Evolutionary conservation across 92 coral and sea anemone genomes (phyloP).

Genomic region (Zoanthus solanderi): DNA sequence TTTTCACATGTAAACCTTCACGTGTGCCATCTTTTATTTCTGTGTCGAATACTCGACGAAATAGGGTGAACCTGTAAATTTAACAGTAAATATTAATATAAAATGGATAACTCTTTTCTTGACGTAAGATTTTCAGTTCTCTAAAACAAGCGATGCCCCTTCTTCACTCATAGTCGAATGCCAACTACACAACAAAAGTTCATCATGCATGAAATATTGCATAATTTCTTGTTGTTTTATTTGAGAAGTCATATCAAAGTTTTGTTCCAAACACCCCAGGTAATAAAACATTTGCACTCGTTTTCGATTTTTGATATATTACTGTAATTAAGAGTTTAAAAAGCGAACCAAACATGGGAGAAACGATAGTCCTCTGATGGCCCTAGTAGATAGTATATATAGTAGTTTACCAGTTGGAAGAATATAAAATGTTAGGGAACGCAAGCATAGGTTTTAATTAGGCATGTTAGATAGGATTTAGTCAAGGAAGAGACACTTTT

Average conservation of each 20-base stretch:
- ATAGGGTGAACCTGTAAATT: slow-evolving; percentile 27
- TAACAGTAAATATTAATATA: not conserved
- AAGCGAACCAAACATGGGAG: too few relatives aligned
- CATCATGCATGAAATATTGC: slow-evolving; percentile 1
- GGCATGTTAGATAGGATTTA: too few relatives aligned
- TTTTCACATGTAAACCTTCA: slow-evolving; percentile 4
- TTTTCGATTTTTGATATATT: too few relatives aligned
- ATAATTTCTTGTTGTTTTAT: not conserved
- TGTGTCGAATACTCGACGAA: slow-evolving; percentile 43
- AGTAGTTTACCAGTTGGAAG: too few relatives aligned
- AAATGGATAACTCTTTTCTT: not conserved
- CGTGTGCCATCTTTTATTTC: slow-evolving; percentile 2
- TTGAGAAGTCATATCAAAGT: not conserved
- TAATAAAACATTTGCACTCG: too few relatives aligned
- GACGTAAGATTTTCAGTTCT: slow-evolving; percentile 1
- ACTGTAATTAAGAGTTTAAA: too few relatives aligned
- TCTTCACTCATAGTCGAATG: not conserved
- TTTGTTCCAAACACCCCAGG: not conserved
- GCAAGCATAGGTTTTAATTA: too few relatives aligned
- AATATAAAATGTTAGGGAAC: too few relatives aligned
- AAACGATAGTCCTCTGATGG: too few relatives aligned
- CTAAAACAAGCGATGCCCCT: slow-evolving; percentile 13
- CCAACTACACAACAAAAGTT: not conserved
- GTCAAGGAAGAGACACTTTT: too few relatives aligned
- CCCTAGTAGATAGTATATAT: too few relatives aligned